phyloP scores from a whole-genome alignment of 2,797 vertebrate species.

The Molossus alvarezi region DNA sequence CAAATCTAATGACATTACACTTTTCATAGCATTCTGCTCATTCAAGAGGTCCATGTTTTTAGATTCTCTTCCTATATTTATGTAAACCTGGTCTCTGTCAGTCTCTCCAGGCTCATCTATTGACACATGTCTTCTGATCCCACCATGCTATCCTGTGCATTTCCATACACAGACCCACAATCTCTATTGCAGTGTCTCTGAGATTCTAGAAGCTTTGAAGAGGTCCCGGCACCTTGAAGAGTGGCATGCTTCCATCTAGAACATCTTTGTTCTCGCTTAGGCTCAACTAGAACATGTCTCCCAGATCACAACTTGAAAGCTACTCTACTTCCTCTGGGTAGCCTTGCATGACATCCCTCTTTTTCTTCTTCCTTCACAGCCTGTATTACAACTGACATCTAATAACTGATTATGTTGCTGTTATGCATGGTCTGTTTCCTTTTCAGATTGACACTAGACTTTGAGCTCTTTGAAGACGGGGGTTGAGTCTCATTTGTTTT shows the following conservation, averaged over 20 bases:
- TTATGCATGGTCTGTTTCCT: neutral
- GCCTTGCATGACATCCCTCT: neutral
- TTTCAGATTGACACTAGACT: neutral
- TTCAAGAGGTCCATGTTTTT: neutral
- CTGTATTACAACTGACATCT: neutral
- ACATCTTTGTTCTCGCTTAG: neutral
- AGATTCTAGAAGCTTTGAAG: neutral
- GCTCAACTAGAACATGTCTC: neutral
- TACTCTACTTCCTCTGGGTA: neutral
- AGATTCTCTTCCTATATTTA: neutral
- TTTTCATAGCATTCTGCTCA: neutral
- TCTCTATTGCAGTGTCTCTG: neutral
- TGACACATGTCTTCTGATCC: neutral
- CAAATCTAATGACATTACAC: neutral
- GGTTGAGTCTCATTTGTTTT: neutral
- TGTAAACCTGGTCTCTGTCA: neutral
- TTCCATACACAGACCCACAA: neutral
- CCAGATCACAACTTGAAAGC: neutral
- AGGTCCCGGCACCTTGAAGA: neutral
- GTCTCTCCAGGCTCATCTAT: neutral
- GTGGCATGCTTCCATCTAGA: neutral
- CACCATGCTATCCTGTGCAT: neutral
- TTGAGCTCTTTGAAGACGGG: neutral
- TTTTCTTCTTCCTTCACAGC: neutral
- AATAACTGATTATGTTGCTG: neutral